A percentile compares a stretch with the other conserved stretches of the same genome.
phyloP scores from a whole-genome alignment of 2,113 vertebrate species.

The Sebastes schlegelii region DNA sequence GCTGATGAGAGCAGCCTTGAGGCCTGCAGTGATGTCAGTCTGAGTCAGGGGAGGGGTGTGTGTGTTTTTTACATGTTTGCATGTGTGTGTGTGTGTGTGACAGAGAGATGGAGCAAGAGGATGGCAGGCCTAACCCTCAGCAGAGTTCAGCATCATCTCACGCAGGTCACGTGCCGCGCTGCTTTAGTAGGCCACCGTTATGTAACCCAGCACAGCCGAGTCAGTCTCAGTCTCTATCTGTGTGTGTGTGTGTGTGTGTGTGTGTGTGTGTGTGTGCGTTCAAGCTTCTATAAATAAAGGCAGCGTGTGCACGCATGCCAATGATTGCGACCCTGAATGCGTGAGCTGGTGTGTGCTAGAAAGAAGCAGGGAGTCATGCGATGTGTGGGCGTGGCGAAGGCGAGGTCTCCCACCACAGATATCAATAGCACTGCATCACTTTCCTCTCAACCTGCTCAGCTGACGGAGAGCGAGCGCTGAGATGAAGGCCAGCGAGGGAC shows the following conservation, averaged over 20 bases:
- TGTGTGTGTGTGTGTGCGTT: neutral
- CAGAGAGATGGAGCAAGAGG: slow-evolving; percentile 27
- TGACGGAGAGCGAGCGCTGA: slow-evolving; percentile 14
- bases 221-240: slow-evolving; percentile 15
- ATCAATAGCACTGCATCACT: slow-evolving; percentile 43
- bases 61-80: slow-evolving; percentile 6
- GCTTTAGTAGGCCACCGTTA: slow-evolving; percentile 75
- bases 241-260: slow-evolving; percentile 8
- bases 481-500: slow-evolving; percentile 1
- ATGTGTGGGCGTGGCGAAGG: slow-evolving; percentile 47
- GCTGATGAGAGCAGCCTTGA: slow-evolving; percentile 73
- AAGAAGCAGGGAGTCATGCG: slow-evolving; percentile 49
- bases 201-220: slow-evolving; percentile 61
- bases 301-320: slow-evolving; percentile 27
- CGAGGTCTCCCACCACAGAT: slow-evolving; percentile 48
- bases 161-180: slow-evolving; percentile 70
- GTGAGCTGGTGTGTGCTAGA: slow-evolving; percentile 18
- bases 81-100: slow-evolving; percentile 25
- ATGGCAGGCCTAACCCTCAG: slow-evolving; percentile 55
- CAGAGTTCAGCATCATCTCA: slow-evolving; percentile 76
- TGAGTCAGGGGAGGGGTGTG: slow-evolving; percentile 68
- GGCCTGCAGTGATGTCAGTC: slow-evolving; percentile 74
- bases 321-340: slow-evolving; percentile 10
- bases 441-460: slow-evolving; percentile 26
- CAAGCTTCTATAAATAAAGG: slow-evolving; percentile 66